Conservation (phyloP, 2,797 vertebrate species). For the Intellagama lesueurii region DNA sequence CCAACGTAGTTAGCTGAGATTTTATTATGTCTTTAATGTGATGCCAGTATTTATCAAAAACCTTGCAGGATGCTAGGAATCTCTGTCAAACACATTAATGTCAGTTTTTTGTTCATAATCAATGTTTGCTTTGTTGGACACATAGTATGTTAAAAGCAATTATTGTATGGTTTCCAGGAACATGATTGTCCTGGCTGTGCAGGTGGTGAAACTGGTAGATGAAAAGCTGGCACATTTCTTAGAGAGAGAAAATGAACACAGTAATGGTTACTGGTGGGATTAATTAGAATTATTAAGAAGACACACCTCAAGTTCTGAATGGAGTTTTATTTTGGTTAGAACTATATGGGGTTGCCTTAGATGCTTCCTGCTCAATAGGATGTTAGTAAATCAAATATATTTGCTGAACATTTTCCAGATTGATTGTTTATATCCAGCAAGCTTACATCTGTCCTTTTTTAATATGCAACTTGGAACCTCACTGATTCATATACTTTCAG, state of each 20-base stretch:
- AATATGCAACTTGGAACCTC: background rate
- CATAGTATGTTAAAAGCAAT: background rate
- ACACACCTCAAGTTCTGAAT: background rate
- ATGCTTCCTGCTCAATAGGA: background rate
- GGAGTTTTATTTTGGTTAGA: background rate
- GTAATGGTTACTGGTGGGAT: background rate
- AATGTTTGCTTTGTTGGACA: background rate
- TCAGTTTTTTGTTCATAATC: background rate
- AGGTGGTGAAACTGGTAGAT: background rate
- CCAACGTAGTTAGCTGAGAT: background rate
- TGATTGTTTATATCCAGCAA: background rate
- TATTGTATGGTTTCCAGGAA: background rate
- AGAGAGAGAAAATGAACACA: background rate
- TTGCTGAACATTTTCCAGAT: background rate
- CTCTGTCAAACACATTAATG: background rate
- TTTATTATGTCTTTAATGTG: background rate
- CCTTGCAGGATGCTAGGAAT: background rate
- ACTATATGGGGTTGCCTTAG: background rate
- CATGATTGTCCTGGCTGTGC: background rate
- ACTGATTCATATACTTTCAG: constrained; percentile 1
- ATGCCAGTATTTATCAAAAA: background rate
- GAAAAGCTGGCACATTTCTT: background rate
- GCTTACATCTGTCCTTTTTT: background rate
- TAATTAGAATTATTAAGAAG: background rate
- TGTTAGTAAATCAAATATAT: background rate